Percentiles rank a stretch among this genome's conserved stretches.
Conservation (phyloP, 23 tunicate species). For the Trididemnum clinides region DNA sequence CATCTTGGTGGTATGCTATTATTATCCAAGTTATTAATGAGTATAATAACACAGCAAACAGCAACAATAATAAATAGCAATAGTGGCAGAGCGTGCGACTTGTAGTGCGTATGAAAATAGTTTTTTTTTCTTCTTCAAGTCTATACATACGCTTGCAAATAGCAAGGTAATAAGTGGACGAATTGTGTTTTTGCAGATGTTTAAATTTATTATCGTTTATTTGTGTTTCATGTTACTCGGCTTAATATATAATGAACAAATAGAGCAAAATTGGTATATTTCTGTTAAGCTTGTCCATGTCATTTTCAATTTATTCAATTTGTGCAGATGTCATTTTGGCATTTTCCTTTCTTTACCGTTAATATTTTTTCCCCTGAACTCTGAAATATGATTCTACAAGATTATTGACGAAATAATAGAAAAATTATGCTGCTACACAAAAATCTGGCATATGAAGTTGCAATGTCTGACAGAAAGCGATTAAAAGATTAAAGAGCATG, state of each 20-base stretch:
- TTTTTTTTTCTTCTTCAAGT: not conserved
- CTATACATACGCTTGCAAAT: not conserved
- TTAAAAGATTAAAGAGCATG: conserved; percentile 11
- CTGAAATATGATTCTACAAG: not conserved
- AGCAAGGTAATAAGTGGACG: not conserved
- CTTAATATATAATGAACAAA: not conserved
- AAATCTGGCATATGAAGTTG: not conserved
- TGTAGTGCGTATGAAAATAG: not conserved
- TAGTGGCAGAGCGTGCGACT: not conserved
- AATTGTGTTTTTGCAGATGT: conserved; percentile 8
- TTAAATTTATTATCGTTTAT: not conserved
- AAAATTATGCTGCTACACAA: not conserved
- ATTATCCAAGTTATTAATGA: not conserved
- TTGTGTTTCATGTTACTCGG: not conserved
- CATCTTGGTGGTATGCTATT: not conserved
- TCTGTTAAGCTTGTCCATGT: not conserved
- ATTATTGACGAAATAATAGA: not conserved
- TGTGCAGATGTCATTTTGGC: not conserved
- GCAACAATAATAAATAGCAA: conserved; percentile 10
- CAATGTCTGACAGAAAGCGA: not conserved
- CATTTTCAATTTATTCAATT: not conserved
- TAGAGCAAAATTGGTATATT: not conserved
- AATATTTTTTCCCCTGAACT: not conserved
- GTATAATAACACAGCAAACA: not conserved
- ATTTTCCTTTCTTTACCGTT: not conserved